Evolutionary conservation across 2,113 vertebrate genomes (phyloP), one percentile per base, ranked within the genome.

Genomic region (Diphyllodes magnificus): DNA sequence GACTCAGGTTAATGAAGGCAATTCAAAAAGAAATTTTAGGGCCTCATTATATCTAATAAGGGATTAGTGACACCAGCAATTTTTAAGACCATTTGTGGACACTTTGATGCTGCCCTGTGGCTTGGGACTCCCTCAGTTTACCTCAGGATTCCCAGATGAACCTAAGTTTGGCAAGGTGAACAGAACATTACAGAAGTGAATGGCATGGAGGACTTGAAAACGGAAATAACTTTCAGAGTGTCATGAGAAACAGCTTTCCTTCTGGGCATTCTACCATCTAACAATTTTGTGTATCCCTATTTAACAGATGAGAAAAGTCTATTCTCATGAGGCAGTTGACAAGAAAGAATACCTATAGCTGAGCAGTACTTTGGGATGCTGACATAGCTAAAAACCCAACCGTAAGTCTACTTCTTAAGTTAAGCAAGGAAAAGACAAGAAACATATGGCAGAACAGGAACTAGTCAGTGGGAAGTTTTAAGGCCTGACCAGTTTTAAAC

Each of bases 41-140:
- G 84, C 94, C 95, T 96, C 95, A 95, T 97, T 97, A 96, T 86
- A 94, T 85, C 95, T 97, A 97, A 97, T 86, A 96, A 95, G 92
- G 93, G 95, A 96, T 97, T 97, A 97, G 90, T 93, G 94, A 95
- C 94, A 96, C 88, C 78, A 89, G 83, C 51, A 82, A 92, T 95
- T 93, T 94, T 96, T 69, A 92, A 96, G 89, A 75, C 60, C 47
- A 42, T 75, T 92, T 93, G 77, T 93, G 88, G 95, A 96, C 87
- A 95, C 82, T 95, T 91, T 90, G 90, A 95, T 95, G 83, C 95
- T 92, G 87, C 42, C 51, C 76, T 82, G 54, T 70, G 76, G 77
- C 51, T 95, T 66, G 80, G 71, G 82, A 92, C 79, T 95, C 69
- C 65, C 81, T 60, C 44, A 16, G 70, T 91, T 90, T 68, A 92